These are phyloP conservation scores for Pomacea maculata DNA, from an alignment of 1,140 invertebrate genomes.

Conservation along the genomic window DNA sequence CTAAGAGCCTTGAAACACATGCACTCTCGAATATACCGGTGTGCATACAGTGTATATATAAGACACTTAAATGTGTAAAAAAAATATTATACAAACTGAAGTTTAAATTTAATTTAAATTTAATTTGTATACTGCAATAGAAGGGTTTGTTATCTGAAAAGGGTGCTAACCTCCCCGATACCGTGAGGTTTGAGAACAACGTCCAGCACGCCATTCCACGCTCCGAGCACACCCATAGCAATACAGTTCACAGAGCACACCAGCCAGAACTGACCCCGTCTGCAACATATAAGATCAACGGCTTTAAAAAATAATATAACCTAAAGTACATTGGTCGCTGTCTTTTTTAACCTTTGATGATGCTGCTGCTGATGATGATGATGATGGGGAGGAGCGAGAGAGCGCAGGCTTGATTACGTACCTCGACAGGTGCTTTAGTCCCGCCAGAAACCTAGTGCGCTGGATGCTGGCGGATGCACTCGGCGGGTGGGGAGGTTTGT, in stretches of 20 bases:
- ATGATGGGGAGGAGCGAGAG: no score
- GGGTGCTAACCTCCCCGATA: conserved; percentile 32
- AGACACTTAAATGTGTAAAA: no score
- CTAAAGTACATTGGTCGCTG: no score
- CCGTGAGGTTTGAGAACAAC: conserved; percentile 37
- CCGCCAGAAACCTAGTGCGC: conserved; percentile 44
- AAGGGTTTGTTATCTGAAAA: no score
- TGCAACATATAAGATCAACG: conserved; percentile 12
- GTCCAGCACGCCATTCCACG: conserved; percentile 40
- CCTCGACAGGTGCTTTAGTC: conserved; percentile 25
- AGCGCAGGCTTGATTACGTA: neutral
- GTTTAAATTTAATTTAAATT: no score
- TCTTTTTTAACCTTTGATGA: no score
- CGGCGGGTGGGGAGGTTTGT: conserved; percentile 51
- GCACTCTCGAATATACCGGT: no score
- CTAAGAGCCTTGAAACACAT: no score
- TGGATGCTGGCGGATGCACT: conserved; percentile 45
- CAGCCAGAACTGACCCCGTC: conserved; percentile 40
- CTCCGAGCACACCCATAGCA: conserved; percentile 31
- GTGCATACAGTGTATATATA: no score
- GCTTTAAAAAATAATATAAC: neutral
- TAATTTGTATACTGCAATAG: no score
- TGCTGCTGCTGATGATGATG: no score
- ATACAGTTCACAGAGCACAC: conserved; percentile 37
- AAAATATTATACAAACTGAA: no score